phyloP scores from a whole-genome alignment of 2,113 vertebrate genomes.

The Sorex fumeus region DNA sequence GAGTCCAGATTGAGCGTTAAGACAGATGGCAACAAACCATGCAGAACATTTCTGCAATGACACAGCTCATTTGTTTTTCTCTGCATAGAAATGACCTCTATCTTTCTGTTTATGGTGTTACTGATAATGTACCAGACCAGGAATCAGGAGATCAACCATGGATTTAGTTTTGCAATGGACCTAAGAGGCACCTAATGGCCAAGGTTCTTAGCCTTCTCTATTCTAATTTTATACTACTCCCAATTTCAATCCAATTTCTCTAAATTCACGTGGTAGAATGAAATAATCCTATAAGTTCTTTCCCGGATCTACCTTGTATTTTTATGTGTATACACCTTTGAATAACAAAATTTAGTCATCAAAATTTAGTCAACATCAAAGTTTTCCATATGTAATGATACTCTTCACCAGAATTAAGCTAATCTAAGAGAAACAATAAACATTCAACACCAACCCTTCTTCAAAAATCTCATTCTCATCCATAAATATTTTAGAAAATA shows the following conservation, averaged over 20 bases:
- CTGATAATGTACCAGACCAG: conserved; percentile 37
- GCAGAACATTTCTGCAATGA: conserved; percentile 80
- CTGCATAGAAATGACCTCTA: conserved; percentile 81
- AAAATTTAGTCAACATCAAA: not conserved
- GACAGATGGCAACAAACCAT: conserved; percentile 83
- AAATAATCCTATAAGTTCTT: not conserved
- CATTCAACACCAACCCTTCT: not conserved
- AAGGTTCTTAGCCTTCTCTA: conserved; percentile 13
- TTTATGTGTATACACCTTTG: not conserved
- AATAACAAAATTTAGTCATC: conserved; percentile 10
- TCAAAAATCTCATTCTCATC: not conserved
- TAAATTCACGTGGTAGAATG: conserved; percentile 4
- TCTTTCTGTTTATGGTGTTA: conserved; percentile 60
- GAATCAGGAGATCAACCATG: conserved; percentile 45
- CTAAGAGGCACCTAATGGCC: not conserved
- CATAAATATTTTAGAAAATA: not conserved
- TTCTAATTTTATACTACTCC: not conserved
- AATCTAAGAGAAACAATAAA: conserved; percentile 28
- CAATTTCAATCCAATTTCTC: not conserved
- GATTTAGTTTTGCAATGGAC: conserved; percentile 52
- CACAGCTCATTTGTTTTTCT: conserved; percentile 79
- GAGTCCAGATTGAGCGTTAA: conserved; percentile 75
- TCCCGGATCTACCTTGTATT: not conserved
- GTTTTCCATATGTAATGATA: not conserved
- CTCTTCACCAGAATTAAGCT: conserved; percentile 3